phyloP scores from a whole-genome alignment of 2,888 invertebrate species.

The Sicus ferrugineus region DNA sequence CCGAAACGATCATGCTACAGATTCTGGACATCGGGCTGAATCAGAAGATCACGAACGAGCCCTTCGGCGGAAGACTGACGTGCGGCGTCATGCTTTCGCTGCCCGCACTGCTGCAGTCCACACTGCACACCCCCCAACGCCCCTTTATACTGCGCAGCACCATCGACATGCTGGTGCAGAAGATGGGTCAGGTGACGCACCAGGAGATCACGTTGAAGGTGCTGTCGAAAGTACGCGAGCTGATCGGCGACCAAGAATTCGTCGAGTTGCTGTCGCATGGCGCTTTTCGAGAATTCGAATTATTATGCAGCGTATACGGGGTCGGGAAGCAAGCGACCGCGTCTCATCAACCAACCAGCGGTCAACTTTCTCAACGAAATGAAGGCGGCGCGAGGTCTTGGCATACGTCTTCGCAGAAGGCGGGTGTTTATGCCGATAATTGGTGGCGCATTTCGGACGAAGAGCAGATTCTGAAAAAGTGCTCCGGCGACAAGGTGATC shows the following conservation, averaged over 20 bases:
- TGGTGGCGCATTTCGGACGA: constrained; percentile 50
- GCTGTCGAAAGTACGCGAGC: constrained; percentile 73
- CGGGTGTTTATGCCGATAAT: constrained; percentile 14
- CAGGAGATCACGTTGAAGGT: constrained; percentile 76
- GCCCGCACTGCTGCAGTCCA: constrained; percentile 71
- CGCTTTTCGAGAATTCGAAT: constrained; percentile 68
- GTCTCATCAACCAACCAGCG: constrained; percentile 34
- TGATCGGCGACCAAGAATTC: constrained; percentile 74
- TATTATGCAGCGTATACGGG: constrained; percentile 71
- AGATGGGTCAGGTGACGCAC: constrained; percentile 69
- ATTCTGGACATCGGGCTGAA: constrained; percentile 74
- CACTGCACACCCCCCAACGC: constrained; percentile 66
- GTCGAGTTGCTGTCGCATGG: constrained; percentile 68
- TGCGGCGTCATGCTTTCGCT: constrained; percentile 73
- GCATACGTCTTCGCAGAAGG: constrained; percentile 27
- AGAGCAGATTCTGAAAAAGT: constrained; percentile 53
- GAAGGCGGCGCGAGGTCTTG: not conserved
- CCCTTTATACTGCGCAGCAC: constrained; percentile 67
- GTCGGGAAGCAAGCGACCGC: constrained; percentile 37
- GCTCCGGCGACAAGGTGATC: constrained; percentile 67
- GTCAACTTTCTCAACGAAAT: constrained; percentile 35
- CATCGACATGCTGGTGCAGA: constrained; percentile 68
- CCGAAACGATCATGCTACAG: constrained; percentile 73
- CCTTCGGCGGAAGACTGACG: constrained; percentile 68
- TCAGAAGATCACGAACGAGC: constrained; percentile 64